Conservation (phyloP, 1,140 invertebrate genomes). For the Artemia franciscana region DNA sequence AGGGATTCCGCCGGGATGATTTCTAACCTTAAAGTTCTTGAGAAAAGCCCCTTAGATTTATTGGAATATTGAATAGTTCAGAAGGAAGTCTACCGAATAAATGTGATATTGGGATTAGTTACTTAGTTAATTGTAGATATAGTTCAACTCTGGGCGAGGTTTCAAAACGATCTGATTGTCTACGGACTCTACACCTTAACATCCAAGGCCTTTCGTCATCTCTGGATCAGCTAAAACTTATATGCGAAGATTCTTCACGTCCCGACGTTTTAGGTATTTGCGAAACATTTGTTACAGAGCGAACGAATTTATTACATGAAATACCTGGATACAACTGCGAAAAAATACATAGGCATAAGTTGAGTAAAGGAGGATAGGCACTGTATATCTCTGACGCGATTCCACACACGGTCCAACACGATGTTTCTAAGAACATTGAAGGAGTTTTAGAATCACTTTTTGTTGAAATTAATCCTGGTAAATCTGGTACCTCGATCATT, state of each 20-base stretch:
- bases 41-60: background rate
- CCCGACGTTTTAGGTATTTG: background rate
- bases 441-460: background rate
- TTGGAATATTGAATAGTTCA: background rate
- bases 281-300: background rate
- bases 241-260: background rate
- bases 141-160: background rate
- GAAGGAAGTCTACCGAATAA: background rate
- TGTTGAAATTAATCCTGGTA: background rate
- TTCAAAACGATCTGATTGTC: background rate
- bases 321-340: background rate
- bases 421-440: background rate
- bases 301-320: background rate
- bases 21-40: too few species aligned
- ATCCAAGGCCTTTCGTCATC: background rate
- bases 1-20: background rate
- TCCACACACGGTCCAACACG: background rate
- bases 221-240: background rate
- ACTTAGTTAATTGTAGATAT: background rate
- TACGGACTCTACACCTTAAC: background rate
- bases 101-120: background rate
- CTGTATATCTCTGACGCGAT: background rate
- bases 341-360: background rate
- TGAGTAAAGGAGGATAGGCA: background rate
- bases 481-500: background rate